phyloP scores from a whole-genome alignment of 1,140 invertebrate species.

The Lepidurus packardi region DNA sequence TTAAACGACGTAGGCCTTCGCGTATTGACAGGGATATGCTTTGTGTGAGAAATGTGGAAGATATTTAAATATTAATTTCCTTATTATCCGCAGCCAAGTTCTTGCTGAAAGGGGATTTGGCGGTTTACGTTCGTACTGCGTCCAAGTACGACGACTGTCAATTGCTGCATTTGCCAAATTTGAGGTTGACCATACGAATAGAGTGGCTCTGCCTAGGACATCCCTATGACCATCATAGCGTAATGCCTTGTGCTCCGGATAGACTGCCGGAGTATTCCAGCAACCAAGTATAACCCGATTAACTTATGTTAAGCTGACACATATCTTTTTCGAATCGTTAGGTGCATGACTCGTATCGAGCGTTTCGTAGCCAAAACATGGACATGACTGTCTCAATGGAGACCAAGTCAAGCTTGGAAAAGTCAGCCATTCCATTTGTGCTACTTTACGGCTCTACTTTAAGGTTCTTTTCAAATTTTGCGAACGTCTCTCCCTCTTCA shows the following conservation, averaged over 20 bases:
- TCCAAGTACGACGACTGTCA: constrained; percentile 98
- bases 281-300: constrained; percentile 61
- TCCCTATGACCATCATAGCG: constrained; percentile 91
- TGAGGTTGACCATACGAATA: constrained; percentile 77
- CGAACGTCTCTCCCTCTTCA: neutral
- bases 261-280: constrained; percentile 95
- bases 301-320: constrained; percentile 24
- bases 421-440: constrained; percentile 54
- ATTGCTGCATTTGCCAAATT: constrained; percentile 80
- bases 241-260: constrained; percentile 92
- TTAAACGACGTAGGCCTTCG: neutral
- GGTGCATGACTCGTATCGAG: constrained; percentile 78
- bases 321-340: constrained; percentile 40
- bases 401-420: constrained; percentile 57
- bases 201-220: constrained; percentile 88
- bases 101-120: constrained; percentile 75
- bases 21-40: too few species aligned
- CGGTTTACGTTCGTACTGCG: constrained; percentile 86
- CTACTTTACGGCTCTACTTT: constrained; percentile 89
- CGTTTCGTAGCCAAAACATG: constrained; percentile 89
- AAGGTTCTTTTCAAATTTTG: constrained; percentile 41
- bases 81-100: constrained; percentile 61
- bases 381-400: constrained; percentile 84
- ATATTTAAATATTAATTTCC: constrained; percentile 32
- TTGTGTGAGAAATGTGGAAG: neutral